Conservation (phyloP, 2,888 invertebrate species). For the Polydrusus cervinus region DNA sequence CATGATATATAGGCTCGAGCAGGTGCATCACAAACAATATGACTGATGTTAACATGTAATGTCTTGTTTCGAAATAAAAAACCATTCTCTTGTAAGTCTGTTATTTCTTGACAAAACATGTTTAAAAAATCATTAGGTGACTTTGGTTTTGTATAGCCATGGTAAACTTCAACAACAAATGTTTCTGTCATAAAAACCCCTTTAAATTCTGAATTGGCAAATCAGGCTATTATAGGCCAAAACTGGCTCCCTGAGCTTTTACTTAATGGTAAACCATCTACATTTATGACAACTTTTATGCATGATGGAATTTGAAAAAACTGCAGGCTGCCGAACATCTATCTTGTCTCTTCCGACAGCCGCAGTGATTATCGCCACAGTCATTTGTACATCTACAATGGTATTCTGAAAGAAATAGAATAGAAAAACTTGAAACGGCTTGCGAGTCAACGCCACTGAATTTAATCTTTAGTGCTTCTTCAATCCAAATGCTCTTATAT, state of each 20-base stretch:
- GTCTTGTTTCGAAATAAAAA: background rate
- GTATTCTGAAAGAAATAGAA: no score
- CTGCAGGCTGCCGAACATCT: no score
- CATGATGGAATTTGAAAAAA: slow-evolving; percentile 20
- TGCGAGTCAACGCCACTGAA: no score
- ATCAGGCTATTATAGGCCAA: slow-evolving; percentile 57
- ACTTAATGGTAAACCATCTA: slow-evolving; percentile 58
- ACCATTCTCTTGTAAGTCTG: background rate
- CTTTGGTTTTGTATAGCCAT: background rate
- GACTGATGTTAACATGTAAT: background rate
- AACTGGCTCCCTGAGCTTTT: slow-evolving; percentile 58
- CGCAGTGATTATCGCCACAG: no score
- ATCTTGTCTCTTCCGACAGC: no score
- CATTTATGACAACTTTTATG: slow-evolving; percentile 54
- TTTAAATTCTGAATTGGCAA: background rate
- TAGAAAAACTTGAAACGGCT: no score
- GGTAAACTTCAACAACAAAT: background rate
- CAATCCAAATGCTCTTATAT: no score
- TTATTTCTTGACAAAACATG: background rate
- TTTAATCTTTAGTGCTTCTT: no score
- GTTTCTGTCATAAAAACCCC: background rate
- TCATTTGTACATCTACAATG: no score
- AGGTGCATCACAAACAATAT: slow-evolving; percentile 59
- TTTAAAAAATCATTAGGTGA: background rate
- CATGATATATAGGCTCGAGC: slow-evolving; percentile 56